These are phyloP conservation scores for Lepisosteus osseus DNA, from an alignment of 2,113 vertebrate species.

Conservation along the genomic window DNA sequence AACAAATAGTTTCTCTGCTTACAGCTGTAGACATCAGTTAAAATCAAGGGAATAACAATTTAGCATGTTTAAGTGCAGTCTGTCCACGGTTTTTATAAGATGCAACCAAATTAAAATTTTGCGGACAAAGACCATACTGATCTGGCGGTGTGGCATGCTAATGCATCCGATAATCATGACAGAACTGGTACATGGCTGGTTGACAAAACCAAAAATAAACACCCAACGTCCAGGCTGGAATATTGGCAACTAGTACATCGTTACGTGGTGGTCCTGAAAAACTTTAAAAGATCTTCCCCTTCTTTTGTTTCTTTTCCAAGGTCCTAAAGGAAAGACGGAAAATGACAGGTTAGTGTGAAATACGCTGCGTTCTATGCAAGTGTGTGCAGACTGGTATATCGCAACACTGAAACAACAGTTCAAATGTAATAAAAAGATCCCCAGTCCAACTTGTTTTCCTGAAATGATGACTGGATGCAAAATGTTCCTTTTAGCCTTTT, in stretches of 20 bases:
- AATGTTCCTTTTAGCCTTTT: too few species aligned
- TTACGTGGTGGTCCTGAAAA: slow-evolving; percentile 60
- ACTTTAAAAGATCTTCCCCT: slow-evolving; percentile 97
- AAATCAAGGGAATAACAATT: slow-evolving; percentile 51
- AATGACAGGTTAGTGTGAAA: slow-evolving; percentile 14
- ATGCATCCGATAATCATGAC: slow-evolving; percentile 76
- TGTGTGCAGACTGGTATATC: too few species aligned
- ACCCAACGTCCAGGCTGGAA: slow-evolving; percentile 81
- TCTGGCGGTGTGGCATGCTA: slow-evolving; percentile 66
- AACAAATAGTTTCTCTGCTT: slow-evolving; percentile 60
- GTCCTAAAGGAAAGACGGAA: slow-evolving; percentile 67
- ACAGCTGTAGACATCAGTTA: slow-evolving; percentile 70
- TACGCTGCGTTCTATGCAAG: neutral
- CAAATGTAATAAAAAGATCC: too few species aligned
- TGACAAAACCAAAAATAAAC: slow-evolving; percentile 71
- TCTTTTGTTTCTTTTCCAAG: slow-evolving; percentile 99
- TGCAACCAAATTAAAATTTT: slow-evolving; percentile 61
- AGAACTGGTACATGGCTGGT: slow-evolving; percentile 77
- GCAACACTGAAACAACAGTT: too few species aligned
- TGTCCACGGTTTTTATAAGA: slow-evolving; percentile 64
- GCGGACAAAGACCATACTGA: slow-evolving; percentile 54
- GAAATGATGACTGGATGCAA: too few species aligned
- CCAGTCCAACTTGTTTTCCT: too few species aligned
- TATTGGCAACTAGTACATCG: slow-evolving; percentile 83
- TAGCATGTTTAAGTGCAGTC: slow-evolving; percentile 77